Evolutionary conservation across 23 tunicate species (phyloP), one percentile per base, ranked within the genome.

Genomic region (Styela clava): DNA sequence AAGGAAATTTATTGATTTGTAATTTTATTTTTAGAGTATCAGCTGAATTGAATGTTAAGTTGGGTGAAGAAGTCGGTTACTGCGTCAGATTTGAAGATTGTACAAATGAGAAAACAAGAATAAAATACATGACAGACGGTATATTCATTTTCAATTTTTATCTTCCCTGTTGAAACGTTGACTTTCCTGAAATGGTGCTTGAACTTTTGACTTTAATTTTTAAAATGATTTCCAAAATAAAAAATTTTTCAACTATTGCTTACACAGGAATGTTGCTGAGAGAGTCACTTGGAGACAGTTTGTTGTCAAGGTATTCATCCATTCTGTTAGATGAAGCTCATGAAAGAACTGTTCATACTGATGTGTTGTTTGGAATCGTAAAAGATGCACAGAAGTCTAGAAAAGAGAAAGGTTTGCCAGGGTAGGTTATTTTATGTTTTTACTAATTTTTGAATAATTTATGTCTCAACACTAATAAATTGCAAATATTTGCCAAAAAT

Each of bases 71-170:
- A 33, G 93, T 93, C 44, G 98, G 98, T 2, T 93, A 87, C 63
- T 93, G 89, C 69, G 93, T 93, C 3, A 72, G 98, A 22, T 93
- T 87, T 88, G 98, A 93, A 67, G 98, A 93, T 64, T 82, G 81
- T 33, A 88, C 98, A 61, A 83, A 79, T 16, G 21, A 84, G 3
- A 56, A 67, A 31, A 93, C 98, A 24, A 87, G 80, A 74, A 93
- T 93, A 2, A 93, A 93, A 36, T 93, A 85, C 81, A 93, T 93
- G 98, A 93, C 98, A 3, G 98, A 93, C 81, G 98, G 98, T 76
- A 74, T 16, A 74, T 21, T 1, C 19, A 24, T 74, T 31, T 31
- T 18, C 52, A 30, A n/a, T n/a, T n/a, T n/a, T n/a, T n/a, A n/a
- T 61, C 64, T 61, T 61, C n/a, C n/a, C n/a, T n/a, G n/a, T n/a